Base-by-base conservation (phyloP, 2,888 invertebrate species). In the Muscina levida region DNA sequence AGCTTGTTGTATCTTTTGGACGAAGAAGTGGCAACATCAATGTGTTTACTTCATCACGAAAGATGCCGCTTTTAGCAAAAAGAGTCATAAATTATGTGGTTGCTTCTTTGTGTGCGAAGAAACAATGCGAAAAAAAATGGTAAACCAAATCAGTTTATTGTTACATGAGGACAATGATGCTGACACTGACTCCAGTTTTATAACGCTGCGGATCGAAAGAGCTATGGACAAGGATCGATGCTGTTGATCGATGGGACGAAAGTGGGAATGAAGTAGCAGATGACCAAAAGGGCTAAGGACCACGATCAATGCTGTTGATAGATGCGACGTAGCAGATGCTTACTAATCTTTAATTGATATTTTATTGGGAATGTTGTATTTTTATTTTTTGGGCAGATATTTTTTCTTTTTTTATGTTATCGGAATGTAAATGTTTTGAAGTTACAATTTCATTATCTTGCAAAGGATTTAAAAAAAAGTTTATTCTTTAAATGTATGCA, bases 51-150 rank as follows among this genome's bases (percentile, higher is more conserved):
- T 57, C 77, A 59, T 71, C 71, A 67, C 59, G 44, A 53, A 31
- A 17, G 17, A 68, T 71, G 77, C 67, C 19, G 26, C 37, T 59
- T 39, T 6, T 42, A 71, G 72, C 67, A 72, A 73, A 62, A 65
- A 70, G 57, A 67, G 53, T 53, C 67, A 77, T 74, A 81, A 81
- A 74, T 74, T 77, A 74, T 67, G 74, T 46, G 74, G 74, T 74
- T 74, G 77, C 67, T 81, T 62, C 74, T 72, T 72, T 77, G 74
- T 72, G 59, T n/a, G 31, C 8, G 8, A 31, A 31, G 31, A 31
- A 8, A 3, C 31, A n/a, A n/a, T n/a, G n/a, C n/a, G n/a, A n/a
- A n/a, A n/a, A n/a, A n/a, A n/a, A n/a, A n/a, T n/a, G n/a, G n/a
- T n/a, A 53, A 46, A 59, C 59, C 59, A 59, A 57, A 65, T 37